Evolutionary conservation across 2,888 invertebrate species (phyloP), one percentile per base, ranked within the genome.

Genomic region (Eurois occulta): DNA sequence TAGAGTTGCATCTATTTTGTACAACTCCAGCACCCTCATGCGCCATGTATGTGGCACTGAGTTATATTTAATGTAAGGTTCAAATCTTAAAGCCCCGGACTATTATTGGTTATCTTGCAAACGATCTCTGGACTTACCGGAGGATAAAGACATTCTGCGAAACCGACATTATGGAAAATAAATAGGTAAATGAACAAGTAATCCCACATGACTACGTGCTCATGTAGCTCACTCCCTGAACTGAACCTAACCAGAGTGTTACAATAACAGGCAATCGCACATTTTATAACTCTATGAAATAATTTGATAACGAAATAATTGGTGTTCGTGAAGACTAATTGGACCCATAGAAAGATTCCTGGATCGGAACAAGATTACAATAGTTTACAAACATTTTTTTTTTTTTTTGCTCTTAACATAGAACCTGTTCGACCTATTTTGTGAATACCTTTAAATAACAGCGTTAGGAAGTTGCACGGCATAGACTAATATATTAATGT

Each of bases 41-140:
- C n/a, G n/a, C n/a, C n/a, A n/a, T n/a, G n/a, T n/a, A n/a, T n/a
- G n/a, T n/a, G n/a, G n/a, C n/a, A n/a, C n/a, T n/a, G n/a, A n/a
- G n/a, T n/a, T n/a, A n/a, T n/a, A n/a, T n/a, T n/a, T n/a, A n/a
- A n/a, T n/a, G n/a, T n/a, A n/a, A n/a, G n/a, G n/a, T n/a, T n/a
- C n/a, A n/a, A n/a, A n/a, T n/a, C n/a, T n/a, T n/a, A n/a, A n/a
- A n/a, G n/a, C n/a, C n/a, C n/a, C n/a, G n/a, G n/a, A n/a, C n/a
- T n/a, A 55, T n/a, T 52, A 21, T 48, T 21, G 7, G 6, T 48
- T 21, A 21, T 48, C 7, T 46, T 18, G 46, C 16, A 16, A 55
- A 55, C n/a, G 16, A 21, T 38, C 38, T n/a, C 13, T 24, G 28
- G 11, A 24, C 73, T 73, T 41, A 73, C 73, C 73, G 73, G 73